Conservation (phyloP, 2,888 invertebrate genomes). For the Gari tellinella region DNA sequence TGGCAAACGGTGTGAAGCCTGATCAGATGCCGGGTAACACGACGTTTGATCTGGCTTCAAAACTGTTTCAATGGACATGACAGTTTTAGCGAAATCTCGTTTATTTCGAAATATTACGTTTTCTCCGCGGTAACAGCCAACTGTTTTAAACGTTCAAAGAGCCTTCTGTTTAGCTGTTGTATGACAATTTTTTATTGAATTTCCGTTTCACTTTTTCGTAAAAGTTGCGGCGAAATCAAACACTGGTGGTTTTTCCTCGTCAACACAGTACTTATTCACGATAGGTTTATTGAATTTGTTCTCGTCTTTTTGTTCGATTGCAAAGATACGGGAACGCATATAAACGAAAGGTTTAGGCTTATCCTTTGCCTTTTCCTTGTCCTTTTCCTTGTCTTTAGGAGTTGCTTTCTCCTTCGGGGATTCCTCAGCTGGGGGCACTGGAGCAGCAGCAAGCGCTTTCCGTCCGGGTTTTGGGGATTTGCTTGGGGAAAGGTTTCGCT, state of each 20-base stretch:
- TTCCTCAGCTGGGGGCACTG: constrained; percentile 37
- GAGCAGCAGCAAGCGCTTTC: constrained; percentile 48
- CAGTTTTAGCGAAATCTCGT: too few relatives aligned
- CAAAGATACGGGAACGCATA: constrained; percentile 74
- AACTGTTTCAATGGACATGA: too few relatives aligned
- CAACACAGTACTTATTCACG: constrained; percentile 57
- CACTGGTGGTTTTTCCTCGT: constrained; percentile 40
- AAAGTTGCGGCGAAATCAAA: constrained; percentile 60
- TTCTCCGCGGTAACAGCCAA: too few relatives aligned
- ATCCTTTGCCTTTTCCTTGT: constrained; percentile 59
- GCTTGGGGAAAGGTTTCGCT: constrained; percentile 51
- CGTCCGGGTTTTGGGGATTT: constrained; percentile 52
- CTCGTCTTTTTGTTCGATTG: constrained; percentile 70
- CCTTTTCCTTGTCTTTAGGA: not conserved
- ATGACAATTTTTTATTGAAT: too few relatives aligned
- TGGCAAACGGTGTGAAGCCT: too few relatives aligned
- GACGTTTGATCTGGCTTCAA: too few relatives aligned
- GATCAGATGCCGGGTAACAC: too few relatives aligned
- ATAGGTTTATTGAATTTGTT: constrained; percentile 53
- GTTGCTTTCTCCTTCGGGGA: constrained; percentile 10
- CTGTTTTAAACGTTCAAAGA: too few relatives aligned
- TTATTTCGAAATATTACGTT: too few relatives aligned
- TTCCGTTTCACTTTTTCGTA: constrained; percentile 42
- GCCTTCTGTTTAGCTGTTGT: too few relatives aligned
- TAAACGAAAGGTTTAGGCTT: constrained; percentile 77